Conservation (phyloP, 1,140 invertebrate species). For the Aphaenogaster floridana region DNA sequence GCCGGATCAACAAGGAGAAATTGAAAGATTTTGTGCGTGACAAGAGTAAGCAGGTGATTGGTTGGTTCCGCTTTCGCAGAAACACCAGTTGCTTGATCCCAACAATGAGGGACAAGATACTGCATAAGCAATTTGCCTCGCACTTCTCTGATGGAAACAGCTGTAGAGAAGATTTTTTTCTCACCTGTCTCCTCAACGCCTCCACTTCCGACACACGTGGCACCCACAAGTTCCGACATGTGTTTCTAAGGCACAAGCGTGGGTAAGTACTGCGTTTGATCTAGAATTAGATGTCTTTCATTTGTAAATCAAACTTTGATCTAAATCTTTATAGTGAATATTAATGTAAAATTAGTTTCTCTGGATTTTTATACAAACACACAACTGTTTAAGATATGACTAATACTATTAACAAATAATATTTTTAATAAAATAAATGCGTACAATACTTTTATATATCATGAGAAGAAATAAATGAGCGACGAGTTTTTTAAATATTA, state of each 20-base stretch:
- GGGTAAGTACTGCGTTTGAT: conserved; percentile 72
- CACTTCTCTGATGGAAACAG: conserved; percentile 81
- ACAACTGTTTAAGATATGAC: not conserved
- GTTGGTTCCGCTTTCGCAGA: conserved; percentile 89
- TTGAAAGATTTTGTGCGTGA: conserved; percentile 86
- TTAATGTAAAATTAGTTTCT: conserved; percentile 45
- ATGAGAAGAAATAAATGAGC: not conserved
- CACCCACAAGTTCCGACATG: conserved; percentile 88
- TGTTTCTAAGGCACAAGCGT: conserved; percentile 79
- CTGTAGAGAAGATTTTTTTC: conserved; percentile 80
- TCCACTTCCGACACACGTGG: conserved; percentile 83
- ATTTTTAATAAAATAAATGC: not conserved
- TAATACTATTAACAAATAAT: not conserved
- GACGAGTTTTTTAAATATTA: not conserved
- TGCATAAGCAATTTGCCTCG: conserved; percentile 88
- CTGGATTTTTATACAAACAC: not conserved
- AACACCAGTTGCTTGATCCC: conserved; percentile 84
- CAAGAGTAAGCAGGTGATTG: conserved; percentile 87
- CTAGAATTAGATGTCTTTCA: not conserved
- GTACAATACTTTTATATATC: not conserved
- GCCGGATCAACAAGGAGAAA: conserved; percentile 87
- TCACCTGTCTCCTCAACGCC: conserved; percentile 88
- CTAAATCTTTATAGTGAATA: conserved; percentile 25
- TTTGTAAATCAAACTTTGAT: not conserved
- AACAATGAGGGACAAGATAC: conserved; percentile 87